Percentiles rank a stretch among this genome's conserved stretches.
These are phyloP conservation scores for Leptocoma aspasia DNA, from an alignment of 2,113 vertebrate species.

Conservation along the genomic window DNA sequence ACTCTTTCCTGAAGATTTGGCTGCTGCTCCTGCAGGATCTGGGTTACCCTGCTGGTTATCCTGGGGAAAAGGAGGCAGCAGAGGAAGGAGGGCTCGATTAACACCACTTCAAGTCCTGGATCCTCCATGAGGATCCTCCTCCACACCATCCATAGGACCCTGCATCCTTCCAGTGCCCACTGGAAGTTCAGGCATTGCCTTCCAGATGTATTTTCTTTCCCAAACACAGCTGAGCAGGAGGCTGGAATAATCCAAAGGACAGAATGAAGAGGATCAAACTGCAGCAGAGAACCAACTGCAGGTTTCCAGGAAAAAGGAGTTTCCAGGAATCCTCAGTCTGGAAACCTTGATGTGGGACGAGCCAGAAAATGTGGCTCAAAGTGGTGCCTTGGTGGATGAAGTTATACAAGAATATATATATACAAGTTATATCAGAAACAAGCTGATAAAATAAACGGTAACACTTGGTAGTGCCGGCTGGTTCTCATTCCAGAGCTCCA, in stretches of 20 bases:
- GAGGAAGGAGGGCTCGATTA: neutral
- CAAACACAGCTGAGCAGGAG: neutral
- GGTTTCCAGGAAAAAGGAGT: neutral
- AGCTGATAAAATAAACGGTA: neutral
- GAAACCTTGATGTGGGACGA: neutral
- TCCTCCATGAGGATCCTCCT: neutral
- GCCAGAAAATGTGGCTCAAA: neutral
- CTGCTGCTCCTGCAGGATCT: neutral
- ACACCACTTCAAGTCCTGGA: accelerated
- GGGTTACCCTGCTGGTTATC: accelerated
- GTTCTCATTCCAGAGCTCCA: neutral
- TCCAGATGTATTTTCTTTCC: neutral
- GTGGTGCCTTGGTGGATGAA: neutral
- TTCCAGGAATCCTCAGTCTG: neutral
- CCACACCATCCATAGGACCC: neutral
- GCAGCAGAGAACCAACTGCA: neutral
- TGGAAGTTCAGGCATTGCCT: neutral
- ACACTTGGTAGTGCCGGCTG: neutral
- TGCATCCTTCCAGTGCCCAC: neutral
- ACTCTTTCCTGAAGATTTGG: neutral
- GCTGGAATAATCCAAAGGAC: neutral
- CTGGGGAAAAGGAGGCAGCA: neutral
- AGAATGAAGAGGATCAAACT: neutral
- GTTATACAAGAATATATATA: too few species aligned
- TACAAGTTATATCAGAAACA: too few species aligned